Percentiles rank a stretch among this genome's conserved stretches.
Conservation (phyloP, 2,797 vertebrate species). For the Crypturellus tataupa region DNA sequence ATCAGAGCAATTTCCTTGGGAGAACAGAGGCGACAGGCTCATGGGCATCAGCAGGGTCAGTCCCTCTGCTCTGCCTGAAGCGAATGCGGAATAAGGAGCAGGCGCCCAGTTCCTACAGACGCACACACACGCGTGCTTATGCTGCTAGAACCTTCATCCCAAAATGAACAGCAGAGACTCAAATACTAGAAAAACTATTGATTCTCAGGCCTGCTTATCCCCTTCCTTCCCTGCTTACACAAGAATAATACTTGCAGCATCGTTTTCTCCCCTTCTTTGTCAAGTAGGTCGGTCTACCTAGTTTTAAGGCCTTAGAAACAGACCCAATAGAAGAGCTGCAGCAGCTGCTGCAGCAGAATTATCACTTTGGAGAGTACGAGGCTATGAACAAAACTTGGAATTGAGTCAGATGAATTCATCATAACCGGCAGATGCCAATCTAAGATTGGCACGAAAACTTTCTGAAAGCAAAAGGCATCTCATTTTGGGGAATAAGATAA, state of each 20-base stretch:
- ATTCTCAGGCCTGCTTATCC: not conserved
- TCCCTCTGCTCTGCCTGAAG: constrained; percentile 10
- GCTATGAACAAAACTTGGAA: not conserved
- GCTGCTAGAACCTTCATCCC: not conserved
- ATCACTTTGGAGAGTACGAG: not conserved
- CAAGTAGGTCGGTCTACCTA: not conserved
- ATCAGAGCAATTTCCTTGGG: not conserved
- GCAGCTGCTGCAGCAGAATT: fast-evolving
- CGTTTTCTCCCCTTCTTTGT: not conserved
- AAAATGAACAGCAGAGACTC: not conserved
- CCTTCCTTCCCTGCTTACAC: not conserved
- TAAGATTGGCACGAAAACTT: not conserved
- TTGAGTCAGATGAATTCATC: not conserved
- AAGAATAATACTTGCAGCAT: not conserved
- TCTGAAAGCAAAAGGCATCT: not conserved
- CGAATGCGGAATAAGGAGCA: not conserved
- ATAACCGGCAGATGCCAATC: not conserved
- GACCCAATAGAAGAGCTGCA: not conserved
- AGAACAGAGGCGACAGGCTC: not conserved
- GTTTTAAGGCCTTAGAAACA: not conserved
- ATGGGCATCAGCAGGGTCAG: constrained; percentile 11
- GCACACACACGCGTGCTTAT: not conserved
- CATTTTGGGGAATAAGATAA: too few relatives aligned
- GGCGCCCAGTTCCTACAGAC: not conserved
- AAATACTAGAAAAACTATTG: not conserved